phyloP scores from a whole-genome alignment of 1,140 invertebrate genomes.

The Aphelinus certus region DNA sequence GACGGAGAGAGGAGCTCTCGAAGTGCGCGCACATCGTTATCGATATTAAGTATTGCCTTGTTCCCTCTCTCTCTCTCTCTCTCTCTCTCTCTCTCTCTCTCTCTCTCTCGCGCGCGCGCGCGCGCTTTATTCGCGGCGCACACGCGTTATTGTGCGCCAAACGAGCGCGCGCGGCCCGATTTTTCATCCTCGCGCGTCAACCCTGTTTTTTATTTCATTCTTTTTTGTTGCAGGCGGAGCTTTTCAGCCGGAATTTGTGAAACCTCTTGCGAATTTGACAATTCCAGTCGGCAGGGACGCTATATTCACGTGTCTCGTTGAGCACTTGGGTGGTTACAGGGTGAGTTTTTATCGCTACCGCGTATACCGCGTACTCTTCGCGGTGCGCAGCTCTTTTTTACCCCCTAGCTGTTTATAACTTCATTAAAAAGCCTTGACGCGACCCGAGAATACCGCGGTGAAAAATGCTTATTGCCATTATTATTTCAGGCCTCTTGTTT shows the following conservation, averaged over 20 bases:
- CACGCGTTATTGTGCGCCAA: no score
- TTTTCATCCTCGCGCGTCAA: no score
- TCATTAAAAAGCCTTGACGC: conserved; percentile 5
- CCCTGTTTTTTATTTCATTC: conserved; percentile 11
- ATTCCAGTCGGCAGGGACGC: conserved; percentile 86
- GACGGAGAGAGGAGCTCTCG: neutral
- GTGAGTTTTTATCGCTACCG: conserved; percentile 68
- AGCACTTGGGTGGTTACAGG: conserved; percentile 88
- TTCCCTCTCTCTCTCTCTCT: neutral
- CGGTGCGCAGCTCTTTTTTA: no score
- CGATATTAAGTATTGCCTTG: neutral
- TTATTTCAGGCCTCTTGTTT: no score
- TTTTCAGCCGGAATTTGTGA: conserved; percentile 85
- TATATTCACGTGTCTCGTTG: conserved; percentile 85
- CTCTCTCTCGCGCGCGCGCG: no score
- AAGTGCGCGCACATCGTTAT: neutral
- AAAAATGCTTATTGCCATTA: neutral
- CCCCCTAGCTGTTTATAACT: neutral
- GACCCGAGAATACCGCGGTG: neutral
- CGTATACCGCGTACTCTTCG: neutral
- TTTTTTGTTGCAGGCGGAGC: conserved; percentile 67
- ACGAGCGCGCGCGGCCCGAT: no score
- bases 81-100: no score
- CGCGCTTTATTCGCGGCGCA: no score
- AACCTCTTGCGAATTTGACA: conserved; percentile 84